Conservation (phyloP, 2,113 vertebrate species). For the Hippocampus guttulatus region DNA sequence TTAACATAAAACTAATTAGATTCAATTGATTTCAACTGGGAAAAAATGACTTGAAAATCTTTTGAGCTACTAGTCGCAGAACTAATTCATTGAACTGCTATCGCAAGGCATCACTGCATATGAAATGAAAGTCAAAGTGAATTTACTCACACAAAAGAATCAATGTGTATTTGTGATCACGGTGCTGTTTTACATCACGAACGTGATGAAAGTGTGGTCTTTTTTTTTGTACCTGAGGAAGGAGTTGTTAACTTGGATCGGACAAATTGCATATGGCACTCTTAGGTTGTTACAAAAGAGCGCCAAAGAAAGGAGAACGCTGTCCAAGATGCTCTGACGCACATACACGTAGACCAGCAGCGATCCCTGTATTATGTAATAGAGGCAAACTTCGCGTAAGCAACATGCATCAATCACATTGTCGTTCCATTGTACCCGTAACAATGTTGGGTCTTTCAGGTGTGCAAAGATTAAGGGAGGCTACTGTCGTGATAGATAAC, state of each 20-base stretch:
- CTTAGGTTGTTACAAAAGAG: conserved; percentile 80
- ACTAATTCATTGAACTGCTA: too few relatives aligned
- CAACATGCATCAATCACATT: conserved; percentile 29
- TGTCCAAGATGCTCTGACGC: conserved; percentile 78
- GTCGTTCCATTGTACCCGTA: conserved; percentile 19
- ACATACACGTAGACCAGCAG: conserved; percentile 79
- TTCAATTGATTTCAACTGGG: too few relatives aligned
- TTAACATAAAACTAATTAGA: too few relatives aligned
- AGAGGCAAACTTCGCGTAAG: conserved; percentile 32
- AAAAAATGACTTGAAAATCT: too few relatives aligned
- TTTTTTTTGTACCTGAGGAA: conserved; percentile 62
- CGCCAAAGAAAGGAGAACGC: conserved; percentile 76
- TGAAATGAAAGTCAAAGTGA: too few relatives aligned
- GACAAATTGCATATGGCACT: conserved; percentile 76
- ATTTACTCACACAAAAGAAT: too few relatives aligned
- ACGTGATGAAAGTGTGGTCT: not conserved
- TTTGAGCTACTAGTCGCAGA: not conserved
- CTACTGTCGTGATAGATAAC: not conserved
- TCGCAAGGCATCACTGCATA: too few relatives aligned
- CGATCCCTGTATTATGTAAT: conserved; percentile 54
- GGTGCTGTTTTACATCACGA: not conserved
- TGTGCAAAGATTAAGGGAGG: conserved; percentile 7
- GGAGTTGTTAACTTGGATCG: conserved; percentile 47
- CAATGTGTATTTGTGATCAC: conserved; percentile 2
- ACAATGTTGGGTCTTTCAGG: conserved; percentile 20